Evolutionary conservation across 2,888 invertebrate genomes (phyloP).

Genomic region (Tetropium fuscum): DNA sequence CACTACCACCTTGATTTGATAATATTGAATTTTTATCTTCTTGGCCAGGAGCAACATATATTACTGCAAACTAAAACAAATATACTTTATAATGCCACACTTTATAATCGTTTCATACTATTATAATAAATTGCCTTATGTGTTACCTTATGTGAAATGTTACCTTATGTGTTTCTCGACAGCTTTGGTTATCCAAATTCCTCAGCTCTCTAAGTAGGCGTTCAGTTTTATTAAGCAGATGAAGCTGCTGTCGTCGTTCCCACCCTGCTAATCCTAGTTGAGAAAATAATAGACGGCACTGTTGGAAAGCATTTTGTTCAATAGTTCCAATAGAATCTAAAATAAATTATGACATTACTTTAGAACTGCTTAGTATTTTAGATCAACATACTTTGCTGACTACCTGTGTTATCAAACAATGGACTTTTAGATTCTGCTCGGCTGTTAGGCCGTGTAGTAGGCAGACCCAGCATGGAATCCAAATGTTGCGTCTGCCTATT

Average conservation of each 20-base stretch:
- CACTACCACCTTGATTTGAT: slow-evolving; percentile 91
- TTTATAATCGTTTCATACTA: not conserved
- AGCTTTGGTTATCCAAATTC: slow-evolving; percentile 92
- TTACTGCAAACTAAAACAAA: slow-evolving; percentile 86
- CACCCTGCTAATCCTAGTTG: slow-evolving; percentile 93
- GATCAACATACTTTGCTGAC: slow-evolving; percentile 40
- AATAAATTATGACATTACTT: slow-evolving; percentile 9
- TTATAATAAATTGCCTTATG: not conserved
- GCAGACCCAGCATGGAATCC: slow-evolving; percentile 59
- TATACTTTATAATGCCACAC: no score
- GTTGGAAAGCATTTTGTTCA: slow-evolving; percentile 75
- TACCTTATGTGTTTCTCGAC: slow-evolving; percentile 91
- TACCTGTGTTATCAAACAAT: slow-evolving; percentile 33
- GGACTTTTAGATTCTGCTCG: slow-evolving; percentile 42
- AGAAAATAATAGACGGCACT: slow-evolving; percentile 89
- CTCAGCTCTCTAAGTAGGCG: slow-evolving; percentile 90
- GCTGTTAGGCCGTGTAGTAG: slow-evolving; percentile 56
- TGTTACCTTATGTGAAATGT: not conserved
- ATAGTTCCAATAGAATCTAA: slow-evolving; percentile 13
- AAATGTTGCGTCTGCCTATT: slow-evolving; percentile 54
- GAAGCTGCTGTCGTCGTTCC: slow-evolving; percentile 86
- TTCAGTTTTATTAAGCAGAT: slow-evolving; percentile 89
- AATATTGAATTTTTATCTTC: slow-evolving; percentile 96
- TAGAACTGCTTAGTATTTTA: not conserved
- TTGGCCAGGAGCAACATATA: slow-evolving; percentile 97